Base-by-base conservation (phyloP, 1,140 invertebrate species). In the Brachionus sp. region DNA sequence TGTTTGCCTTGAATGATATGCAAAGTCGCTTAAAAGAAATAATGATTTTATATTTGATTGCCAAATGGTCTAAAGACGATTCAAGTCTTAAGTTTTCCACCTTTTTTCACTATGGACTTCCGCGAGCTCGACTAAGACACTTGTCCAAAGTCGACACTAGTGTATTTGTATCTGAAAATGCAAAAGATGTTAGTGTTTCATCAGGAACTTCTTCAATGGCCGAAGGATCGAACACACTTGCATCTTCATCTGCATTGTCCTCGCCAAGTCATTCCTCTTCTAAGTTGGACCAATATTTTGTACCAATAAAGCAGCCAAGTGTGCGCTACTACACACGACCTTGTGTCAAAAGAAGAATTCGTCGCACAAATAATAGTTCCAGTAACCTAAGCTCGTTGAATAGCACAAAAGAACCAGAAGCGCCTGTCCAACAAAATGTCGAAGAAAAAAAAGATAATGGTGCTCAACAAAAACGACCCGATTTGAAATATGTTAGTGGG, bases 21-120 rank as follows among this genome's bases (percentile, higher is more conserved):
- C 33, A 70, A 19, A 19, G 37, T 19, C 16, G 70, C 7, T 25
- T 75, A 6, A 75, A 75, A 46, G 70, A 75, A 25, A 46, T 75
- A 1, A 7, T 75, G 19, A 75, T 75, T 46, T 50, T 75, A n/a
- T 75, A 75, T 75, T 46, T 75, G 25, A 75, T 75, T 3, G 70
- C 70, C 39, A 75, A 75, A 75, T 75, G 70, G 70, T 75, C 70
- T 2, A 75, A 75, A 50, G 70, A 75, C n/a, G 70, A 75, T 25
- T 75, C 70, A 0, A 75, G 70, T 75, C 44, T 75, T 10, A 75
- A 75, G 44, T 75, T 75, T 50, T 75, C 70, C 9, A 75, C 70
- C 12, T 75, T 75, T 75, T 75, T 75, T 46, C 70, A 75, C n/a
- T 75, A 75, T 75, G 70, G 70, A 46, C 46, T 75, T 13, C 70